Evolutionary conservation across 2,797 vertebrate genomes (phyloP), one percentile per base, ranked within the genome.

Genomic region (Karalla daura): DNA sequence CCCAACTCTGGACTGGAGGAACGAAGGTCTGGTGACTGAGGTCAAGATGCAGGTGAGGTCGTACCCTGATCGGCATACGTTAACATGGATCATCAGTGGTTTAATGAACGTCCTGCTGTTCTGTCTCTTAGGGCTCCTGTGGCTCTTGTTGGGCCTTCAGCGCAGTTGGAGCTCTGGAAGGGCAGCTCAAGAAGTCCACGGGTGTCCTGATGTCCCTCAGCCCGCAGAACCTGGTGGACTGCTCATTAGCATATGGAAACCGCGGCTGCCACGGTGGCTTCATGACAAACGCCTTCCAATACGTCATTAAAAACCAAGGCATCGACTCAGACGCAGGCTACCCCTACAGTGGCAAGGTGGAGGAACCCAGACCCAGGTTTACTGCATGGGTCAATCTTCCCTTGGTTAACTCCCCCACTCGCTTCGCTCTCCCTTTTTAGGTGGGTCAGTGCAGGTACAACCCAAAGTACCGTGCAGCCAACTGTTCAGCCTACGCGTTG

Each of bases 101-200:
- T 24, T 50, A n/a, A 17, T 12, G 25, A 1, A 24, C 17, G 4
- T 23, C 0, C 1, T 4, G 15, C 5, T 2, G 18, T 18, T 35
- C 2, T 6, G 0, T 32, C 15, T 30, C 35, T 2, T 11, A 92
- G 91, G 90, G 91, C 28, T 24, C 28, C 13, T 91, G 88, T 69
- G 89, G 86, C 1, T 86, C 88, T 53, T 91, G 89, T 50, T 92
- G 88, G 88, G 90, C 91, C 35, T 93, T 92, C 72, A 92, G 89
- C 78, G 90, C 88, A 0, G 86, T 76, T 5, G 90, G 90, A 0
- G 85, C 91, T 32, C 63, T 92, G 18, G 89, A 93, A 36, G 91
- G 84, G 1, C 91, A 93, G 33, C 80, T 91, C 18, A 90, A 86
- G 71, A 91, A 80, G 72, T 51, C 61, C 0, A 87, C 58, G 5